Conservation (phyloP, 2,113 vertebrate genomes). For the Burhinus bistriatus region DNA sequence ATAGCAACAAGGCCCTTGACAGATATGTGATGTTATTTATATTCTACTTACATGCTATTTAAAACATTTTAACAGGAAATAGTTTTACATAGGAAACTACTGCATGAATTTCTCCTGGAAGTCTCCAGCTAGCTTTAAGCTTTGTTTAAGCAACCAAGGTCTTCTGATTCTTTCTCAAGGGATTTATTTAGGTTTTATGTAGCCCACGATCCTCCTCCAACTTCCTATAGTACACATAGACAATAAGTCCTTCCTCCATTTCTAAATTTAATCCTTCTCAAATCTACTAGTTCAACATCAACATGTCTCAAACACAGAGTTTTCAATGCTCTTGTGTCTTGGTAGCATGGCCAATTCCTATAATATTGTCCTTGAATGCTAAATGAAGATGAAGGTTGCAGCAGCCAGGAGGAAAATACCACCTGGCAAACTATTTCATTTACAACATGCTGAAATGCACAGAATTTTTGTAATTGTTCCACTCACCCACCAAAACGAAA, state of each 20-base stretch:
- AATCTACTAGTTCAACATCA: background rate
- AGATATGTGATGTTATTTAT: constrained; percentile 23
- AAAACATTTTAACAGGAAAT: constrained; percentile 14
- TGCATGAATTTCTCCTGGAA: constrained; percentile 26
- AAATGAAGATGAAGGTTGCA: background rate
- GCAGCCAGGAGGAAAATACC: background rate
- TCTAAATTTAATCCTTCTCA: constrained; percentile 52
- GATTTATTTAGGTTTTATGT: constrained; percentile 51
- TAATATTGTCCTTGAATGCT: background rate
- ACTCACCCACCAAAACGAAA: background rate
- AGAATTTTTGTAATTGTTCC: background rate
- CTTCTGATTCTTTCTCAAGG: background rate
- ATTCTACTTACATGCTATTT: constrained; percentile 22
- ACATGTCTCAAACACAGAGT: background rate
- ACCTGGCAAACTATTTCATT: background rate
- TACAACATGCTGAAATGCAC: background rate
- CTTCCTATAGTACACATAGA: constrained; percentile 1
- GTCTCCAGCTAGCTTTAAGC: constrained; percentile 7
- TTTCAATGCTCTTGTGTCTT: background rate
- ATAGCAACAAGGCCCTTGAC: background rate
- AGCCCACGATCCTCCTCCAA: background rate
- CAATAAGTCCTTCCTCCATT: constrained; percentile 17
- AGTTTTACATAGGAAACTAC: constrained; percentile 35
- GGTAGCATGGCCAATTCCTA: background rate
- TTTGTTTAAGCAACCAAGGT: constrained; percentile 36